These are phyloP conservation scores for Triops cancriformis DNA, from an alignment of 1,140 invertebrate genomes.

Conservation along the genomic window DNA sequence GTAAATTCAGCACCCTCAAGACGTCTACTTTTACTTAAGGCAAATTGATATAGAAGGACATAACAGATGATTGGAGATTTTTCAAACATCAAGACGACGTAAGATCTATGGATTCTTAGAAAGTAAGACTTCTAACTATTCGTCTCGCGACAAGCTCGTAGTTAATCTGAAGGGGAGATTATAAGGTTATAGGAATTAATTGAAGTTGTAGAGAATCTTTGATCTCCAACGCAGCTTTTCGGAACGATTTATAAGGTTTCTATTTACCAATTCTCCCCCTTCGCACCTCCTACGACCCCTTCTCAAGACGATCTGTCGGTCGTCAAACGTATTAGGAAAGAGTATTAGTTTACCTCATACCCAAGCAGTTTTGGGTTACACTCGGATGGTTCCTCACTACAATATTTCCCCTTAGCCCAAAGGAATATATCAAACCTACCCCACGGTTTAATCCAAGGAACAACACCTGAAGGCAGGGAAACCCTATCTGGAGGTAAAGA, in stretches of 20 bases:
- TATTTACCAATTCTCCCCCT: background rate
- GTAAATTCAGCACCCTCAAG: no score
- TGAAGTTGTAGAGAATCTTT: conserved; percentile 5
- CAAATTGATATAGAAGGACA: no score
- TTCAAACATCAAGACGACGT: no score
- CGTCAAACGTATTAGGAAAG: background rate
- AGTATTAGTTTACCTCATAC: conserved; percentile 1
- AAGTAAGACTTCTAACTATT: no score
- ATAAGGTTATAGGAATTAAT: background rate
- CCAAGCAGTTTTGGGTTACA: background rate
- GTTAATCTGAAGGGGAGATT: background rate
- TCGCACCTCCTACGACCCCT: background rate
- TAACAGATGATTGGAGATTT: no score
- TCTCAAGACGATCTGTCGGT: background rate
- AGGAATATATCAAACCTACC: background rate
- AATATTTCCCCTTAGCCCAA: background rate
- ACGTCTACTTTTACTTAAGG: no score
- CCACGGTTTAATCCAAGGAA: background rate
- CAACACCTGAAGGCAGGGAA: background rate
- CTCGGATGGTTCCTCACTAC: background rate
- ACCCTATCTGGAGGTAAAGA: background rate
- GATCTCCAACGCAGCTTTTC: background rate
- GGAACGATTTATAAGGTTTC: background rate
- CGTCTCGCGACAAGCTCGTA: background rate
- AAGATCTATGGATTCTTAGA: no score